These are phyloP conservation scores for Ormyrus thymus DNA, from an alignment of 2,888 invertebrate species.

Conservation along the genomic window DNA sequence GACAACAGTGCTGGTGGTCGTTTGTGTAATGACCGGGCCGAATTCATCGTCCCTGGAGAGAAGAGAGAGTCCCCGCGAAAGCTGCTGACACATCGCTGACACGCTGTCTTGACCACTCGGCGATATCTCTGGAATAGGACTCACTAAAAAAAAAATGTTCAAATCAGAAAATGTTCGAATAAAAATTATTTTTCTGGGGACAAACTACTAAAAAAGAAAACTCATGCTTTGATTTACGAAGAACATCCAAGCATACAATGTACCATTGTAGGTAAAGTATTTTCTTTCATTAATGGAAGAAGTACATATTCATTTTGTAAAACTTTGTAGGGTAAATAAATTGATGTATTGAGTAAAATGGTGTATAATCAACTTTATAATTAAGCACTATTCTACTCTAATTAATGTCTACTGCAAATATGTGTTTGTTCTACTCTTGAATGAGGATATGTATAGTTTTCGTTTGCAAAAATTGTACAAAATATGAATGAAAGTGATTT, in stretches of 20 bases:
- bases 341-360: no score
- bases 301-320: slow-evolving; percentile 13
- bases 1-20: slow-evolving; percentile 62
- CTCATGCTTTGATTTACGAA: slow-evolving; percentile 39
- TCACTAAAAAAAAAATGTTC: slow-evolving; percentile 76
- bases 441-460: no score
- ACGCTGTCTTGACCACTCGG: slow-evolving; percentile 83
- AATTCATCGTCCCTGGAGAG: slow-evolving; percentile 80
- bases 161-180: slow-evolving; percentile 13
- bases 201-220: slow-evolving; percentile 32
- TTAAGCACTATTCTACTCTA: no score
- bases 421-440: no score
- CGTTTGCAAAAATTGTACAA: no score
- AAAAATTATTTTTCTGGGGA: slow-evolving; percentile 4
- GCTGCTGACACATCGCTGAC: slow-evolving; percentile 87
- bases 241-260: slow-evolving; percentile 22
- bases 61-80: slow-evolving; percentile 85
- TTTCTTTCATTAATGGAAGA: no score
- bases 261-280: neutral
- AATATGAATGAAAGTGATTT: no score
- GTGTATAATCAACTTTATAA: no score
- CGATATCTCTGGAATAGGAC: slow-evolving; percentile 86
- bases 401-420: no score
- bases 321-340: neutral
- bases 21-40: slow-evolving; percentile 65